Percentiles rank a stretch among this genome's conserved stretches.
phyloP scores from a whole-genome alignment of 2,113 vertebrate species.

The Reinhardtius hippoglossoides region DNA sequence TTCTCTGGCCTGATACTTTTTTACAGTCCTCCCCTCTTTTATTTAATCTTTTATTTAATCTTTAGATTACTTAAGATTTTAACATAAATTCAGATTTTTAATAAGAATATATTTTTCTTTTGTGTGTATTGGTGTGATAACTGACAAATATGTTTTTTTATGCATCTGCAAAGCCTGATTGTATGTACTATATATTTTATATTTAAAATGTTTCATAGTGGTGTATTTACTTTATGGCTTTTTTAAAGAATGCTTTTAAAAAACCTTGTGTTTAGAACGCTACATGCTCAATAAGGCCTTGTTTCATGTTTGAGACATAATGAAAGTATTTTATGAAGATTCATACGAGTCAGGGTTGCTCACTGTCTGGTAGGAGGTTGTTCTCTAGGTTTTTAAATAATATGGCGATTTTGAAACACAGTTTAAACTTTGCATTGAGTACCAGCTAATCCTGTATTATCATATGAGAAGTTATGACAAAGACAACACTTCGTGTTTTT shows the following conservation, averaged over 20 bases:
- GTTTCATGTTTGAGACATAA: background rate
- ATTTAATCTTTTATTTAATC: too few species aligned
- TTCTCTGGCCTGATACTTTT: background rate
- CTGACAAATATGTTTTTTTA: background rate
- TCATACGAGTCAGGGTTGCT: slow-evolving; percentile 1
- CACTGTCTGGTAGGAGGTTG: background rate
- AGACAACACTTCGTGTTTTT: background rate
- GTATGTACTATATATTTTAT: slow-evolving; percentile 48
- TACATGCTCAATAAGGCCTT: background rate
- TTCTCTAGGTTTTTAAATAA: slow-evolving; percentile 21
- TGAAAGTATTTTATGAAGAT: slow-evolving; percentile 15
- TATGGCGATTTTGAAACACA: background rate
- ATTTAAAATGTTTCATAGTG: slow-evolving; percentile 38
- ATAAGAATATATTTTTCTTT: background rate
- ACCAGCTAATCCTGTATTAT: background rate
- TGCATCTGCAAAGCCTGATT: slow-evolving; percentile 15
- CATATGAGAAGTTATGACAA: background rate
- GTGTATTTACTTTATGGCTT: slow-evolving; percentile 27
- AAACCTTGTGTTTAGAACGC: background rate
- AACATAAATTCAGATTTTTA: background rate
- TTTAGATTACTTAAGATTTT: background rate
- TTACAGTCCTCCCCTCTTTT: background rate
- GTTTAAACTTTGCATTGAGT: background rate
- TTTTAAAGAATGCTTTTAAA: slow-evolving; percentile 41
- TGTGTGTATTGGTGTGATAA: background rate